Conservation (phyloP, 2,113 vertebrate genomes). For the Microcebus jonahi region DNA sequence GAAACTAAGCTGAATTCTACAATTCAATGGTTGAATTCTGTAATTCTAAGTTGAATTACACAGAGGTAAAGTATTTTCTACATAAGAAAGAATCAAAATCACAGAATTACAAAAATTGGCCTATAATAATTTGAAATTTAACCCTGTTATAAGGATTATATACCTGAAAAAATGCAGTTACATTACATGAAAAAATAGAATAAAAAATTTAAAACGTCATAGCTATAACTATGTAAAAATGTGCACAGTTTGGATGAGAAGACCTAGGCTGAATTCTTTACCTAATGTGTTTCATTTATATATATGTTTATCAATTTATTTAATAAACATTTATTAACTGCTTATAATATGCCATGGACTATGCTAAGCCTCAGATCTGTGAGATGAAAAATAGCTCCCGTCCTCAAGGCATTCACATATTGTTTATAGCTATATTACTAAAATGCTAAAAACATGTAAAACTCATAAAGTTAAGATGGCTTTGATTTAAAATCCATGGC, state of each 20-base stretch:
- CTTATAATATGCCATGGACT: not conserved
- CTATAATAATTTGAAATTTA: not conserved
- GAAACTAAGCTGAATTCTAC: not conserved
- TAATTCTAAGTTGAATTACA: not conserved
- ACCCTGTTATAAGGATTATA: not conserved
- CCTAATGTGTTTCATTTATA: not conserved
- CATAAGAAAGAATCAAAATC: slow-evolving; percentile 13
- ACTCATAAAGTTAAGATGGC: not conserved
- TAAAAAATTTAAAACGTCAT: not conserved
- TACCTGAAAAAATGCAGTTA: not conserved
- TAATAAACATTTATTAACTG: not conserved
- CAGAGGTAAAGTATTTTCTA: not conserved
- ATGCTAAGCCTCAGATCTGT: not conserved
- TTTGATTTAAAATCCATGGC: not conserved
- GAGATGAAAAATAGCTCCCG: not conserved
- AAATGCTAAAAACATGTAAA: not conserved
- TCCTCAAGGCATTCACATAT: not conserved
- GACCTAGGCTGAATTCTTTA: not conserved
- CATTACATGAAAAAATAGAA: not conserved
- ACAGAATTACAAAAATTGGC: not conserved
- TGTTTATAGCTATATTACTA: not conserved
- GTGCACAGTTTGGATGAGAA: not conserved
- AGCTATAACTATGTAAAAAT: not conserved
- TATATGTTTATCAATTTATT: not conserved
- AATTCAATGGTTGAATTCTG: no score